These are phyloP conservation scores for Temnothorax rugatulus DNA, from an alignment of 2,888 invertebrate genomes.

Conservation along the genomic window DNA sequence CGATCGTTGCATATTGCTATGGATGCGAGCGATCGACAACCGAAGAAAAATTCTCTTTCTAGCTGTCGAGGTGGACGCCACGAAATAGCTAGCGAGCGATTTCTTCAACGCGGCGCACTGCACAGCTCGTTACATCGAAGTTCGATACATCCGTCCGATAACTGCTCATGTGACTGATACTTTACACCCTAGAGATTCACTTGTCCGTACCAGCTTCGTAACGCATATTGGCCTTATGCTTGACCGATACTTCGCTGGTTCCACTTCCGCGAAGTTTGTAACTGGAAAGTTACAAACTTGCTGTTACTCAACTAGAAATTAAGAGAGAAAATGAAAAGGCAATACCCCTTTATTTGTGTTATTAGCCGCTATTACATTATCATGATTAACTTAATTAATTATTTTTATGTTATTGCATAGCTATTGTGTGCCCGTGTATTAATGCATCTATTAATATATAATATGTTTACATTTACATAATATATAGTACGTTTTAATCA, in stretches of 20 bases:
- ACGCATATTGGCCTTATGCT: conserved; percentile 9
- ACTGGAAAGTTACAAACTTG: background rate
- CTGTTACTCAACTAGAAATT: conserved; percentile 18
- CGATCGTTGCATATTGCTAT: conserved; percentile 1
- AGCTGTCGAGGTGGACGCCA: background rate
- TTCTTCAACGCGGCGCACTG: background rate
- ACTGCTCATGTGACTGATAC: conserved; percentile 38
- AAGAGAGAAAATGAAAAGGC: background rate
- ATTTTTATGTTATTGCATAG: background rate
- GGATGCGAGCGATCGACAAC: background rate
- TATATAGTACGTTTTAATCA: background rate
- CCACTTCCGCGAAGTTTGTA: conserved; percentile 46
- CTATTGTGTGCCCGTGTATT: no score
- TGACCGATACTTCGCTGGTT: conserved; percentile 25
- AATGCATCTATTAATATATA: background rate
- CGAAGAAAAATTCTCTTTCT: background rate
- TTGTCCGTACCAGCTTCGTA: conserved; percentile 38
- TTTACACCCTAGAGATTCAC: conserved; percentile 49
- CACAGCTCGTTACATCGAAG: conserved; percentile 47
- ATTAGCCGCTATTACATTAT: background rate
- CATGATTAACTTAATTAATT: background rate
- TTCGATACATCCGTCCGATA: conserved; percentile 40
- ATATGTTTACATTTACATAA: background rate
- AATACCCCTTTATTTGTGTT: background rate
- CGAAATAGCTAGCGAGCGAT: conserved; percentile 31